Evolutionary conservation across 1,140 invertebrate species (phyloP), one percentile per base, ranked within the genome.

Genomic region (Melitaea cinxia): DNA sequence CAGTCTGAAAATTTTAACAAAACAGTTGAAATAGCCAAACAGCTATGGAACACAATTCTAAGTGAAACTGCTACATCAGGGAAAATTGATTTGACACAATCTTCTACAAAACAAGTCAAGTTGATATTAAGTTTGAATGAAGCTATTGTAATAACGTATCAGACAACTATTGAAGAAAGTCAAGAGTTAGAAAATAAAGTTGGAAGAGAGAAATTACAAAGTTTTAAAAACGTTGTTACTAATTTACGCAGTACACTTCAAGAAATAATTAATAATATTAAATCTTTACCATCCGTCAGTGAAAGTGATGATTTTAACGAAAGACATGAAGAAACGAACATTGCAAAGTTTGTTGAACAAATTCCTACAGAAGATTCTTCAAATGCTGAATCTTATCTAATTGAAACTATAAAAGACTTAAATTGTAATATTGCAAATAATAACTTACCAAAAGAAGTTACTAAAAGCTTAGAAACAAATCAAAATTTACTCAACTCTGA

Each of bases 11-110:
- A 71, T 19, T 30, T 79, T 23, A 61, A 67, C 49, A 35, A 58
- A 55, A 65, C 73, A 4, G 23, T 78, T 14, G 47, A 66, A 26
- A 33, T 74, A 45, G 79, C 75, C 10, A 67, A 73, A 68, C 70
- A 72, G 26, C 55, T 84, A 5, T 50, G 57, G 30, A 68, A 80
- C 15, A 78, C 24, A 12, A 70, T 75, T 39, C 49, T 55, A 14
- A 57, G 19, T 19, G 19, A 63, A 24, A 30, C 12, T 9, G 28
- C 23, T 19, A n/a, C 57, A 49, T 23, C 45, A 21, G 58, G 50
- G 55, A 7, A 47, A 9, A 4, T 7, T 4, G 21, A 58, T 45
- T 26, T 26, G 6, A 12, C 19, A 26, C 39, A 15, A 0, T 45
- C 23, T 17, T 33, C 52, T 7, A 47, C 28, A 45, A 14, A 45